Evolutionary conservation across 2,888 invertebrate genomes (phyloP), one percentile per base, ranked within the genome.

Genomic region (Drosophila cognata): DNA sequence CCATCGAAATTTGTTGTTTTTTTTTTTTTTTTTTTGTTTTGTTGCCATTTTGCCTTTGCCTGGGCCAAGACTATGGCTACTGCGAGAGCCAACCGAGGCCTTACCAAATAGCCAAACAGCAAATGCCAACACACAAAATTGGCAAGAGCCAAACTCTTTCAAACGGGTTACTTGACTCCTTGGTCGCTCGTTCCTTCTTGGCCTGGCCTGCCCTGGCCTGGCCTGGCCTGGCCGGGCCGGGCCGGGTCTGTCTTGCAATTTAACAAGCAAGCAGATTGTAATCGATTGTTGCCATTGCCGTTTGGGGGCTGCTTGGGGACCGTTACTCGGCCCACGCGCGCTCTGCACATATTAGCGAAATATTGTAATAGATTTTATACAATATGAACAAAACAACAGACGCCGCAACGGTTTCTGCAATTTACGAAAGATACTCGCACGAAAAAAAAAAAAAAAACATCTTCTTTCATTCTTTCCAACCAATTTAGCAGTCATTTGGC

Each of bases 201-300:
- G 56, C 29, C 0, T 7, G 21, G 46, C 21, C 66, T 73, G 82
- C 71, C 85, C 89, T 81, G 86, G 41, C 16, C 21, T 16, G 55
- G 61, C 21, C n/a, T 41, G 21, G 13, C 13, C 48, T 69, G 79
- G 74, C 79, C 86, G 80, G 86, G 21, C 36, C 28, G 33, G 55
- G 61, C 28, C 21, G 28, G 56, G 62, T 29, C 63, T 73, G 86
- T 74, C 84, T 88, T 82, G 82, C 79, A 82, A 80, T 77, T 90
- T 88, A 88, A 88, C 87, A 90, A 90, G 87, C 90, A 82, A 79
- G 82, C 88, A 86, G 90, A 88, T 90, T 88, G 87, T 86, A 84
- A 88, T 88, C 87, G 86, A 88, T 88, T 90, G 88, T 70, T 72
- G 71, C 21, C 56, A 50, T 57, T 74, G 69, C 52, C 29, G 57